A percentile compares a stretch with the other conserved stretches of the same genome.
Conservation (phyloP, 2,113 vertebrate genomes). For the Puffinus mauretanicus region DNA sequence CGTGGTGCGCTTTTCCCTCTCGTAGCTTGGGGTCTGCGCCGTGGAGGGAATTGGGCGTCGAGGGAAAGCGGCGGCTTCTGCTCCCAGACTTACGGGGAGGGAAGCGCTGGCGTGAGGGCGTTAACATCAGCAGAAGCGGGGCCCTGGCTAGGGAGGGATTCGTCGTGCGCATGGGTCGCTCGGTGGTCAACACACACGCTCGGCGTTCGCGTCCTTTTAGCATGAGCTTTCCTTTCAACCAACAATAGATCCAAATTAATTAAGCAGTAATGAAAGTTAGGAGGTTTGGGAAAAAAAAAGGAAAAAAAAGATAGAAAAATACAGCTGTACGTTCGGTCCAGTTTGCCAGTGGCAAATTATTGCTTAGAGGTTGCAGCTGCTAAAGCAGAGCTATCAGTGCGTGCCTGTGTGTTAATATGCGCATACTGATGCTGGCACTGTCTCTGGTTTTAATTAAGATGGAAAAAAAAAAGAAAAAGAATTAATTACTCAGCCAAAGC, state of each 20-base stretch:
- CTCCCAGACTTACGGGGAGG: not conserved
- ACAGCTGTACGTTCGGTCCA: not conserved
- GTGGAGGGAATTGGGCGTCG: not conserved
- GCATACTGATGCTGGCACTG: conserved; percentile 47
- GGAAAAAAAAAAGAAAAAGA: not conserved
- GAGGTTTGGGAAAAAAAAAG: not conserved
- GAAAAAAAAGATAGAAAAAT: not conserved
- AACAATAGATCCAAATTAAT: not conserved
- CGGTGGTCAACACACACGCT: not conserved
- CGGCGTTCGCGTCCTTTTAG: not conserved
- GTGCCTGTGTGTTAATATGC: conserved; percentile 14
- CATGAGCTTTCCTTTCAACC: not conserved
- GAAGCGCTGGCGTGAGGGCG: not conserved
- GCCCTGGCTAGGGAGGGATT: not conserved
- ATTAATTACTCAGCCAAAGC: conserved; percentile 36
- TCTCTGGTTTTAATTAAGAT: conserved; percentile 66
- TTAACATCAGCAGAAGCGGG: not conserved
- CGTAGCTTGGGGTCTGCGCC: not conserved
- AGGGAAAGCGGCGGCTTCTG: not conserved
- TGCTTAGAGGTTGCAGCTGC: not conserved
- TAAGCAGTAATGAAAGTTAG: not conserved
- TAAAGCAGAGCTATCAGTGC: conserved; percentile 25
- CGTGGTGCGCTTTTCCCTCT: not conserved
- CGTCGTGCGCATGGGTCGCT: not conserved
- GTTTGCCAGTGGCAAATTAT: not conserved